These are phyloP conservation scores for Drosophila koepferae DNA, from an alignment of 2,888 invertebrate genomes.

Conservation along the genomic window DNA sequence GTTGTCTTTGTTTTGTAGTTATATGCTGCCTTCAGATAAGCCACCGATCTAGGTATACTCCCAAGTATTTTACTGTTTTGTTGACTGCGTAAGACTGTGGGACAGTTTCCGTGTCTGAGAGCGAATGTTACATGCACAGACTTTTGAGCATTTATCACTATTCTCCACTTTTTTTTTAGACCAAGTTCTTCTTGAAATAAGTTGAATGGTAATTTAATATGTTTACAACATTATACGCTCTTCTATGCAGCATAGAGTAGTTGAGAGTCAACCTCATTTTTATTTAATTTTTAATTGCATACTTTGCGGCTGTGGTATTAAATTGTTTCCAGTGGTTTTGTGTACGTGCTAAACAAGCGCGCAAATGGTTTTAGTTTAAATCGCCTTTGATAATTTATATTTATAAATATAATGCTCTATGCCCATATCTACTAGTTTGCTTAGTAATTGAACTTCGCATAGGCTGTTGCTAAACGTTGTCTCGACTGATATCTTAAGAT, in stretches of 20 bases:
- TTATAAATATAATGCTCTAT: conserved; percentile 17
- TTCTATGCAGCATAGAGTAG: conserved; percentile 6
- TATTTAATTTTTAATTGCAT: conserved; percentile 44
- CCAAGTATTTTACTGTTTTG: no score
- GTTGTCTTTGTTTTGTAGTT: no score
- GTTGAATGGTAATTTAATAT: not conserved
- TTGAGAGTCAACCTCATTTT: not conserved
- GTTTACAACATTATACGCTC: no score
- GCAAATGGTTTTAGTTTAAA: conserved; percentile 43
- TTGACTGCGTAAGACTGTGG: no score
- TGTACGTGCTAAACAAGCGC: conserved; percentile 59
- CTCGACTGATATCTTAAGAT: conserved; percentile 67
- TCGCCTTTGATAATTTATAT: conserved; percentile 15
- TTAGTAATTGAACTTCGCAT: conserved; percentile 1
- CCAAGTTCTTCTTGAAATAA: not conserved
- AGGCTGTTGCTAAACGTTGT: conserved; percentile 38
- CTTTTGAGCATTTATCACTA: not conserved
- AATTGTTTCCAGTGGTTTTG: conserved; percentile 59
- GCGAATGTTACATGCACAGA: not conserved
- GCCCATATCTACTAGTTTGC: not conserved
- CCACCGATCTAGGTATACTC: no score
- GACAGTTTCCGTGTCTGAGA: not conserved
- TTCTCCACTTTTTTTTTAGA: not conserved
- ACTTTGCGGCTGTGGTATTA: conserved; percentile 55
- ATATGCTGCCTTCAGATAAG: no score